A percentile compares a stretch with the other conserved stretches of the same genome.
These are phyloP conservation scores for Diplosoma virens DNA, from an alignment of 23 tunicate species.

Conservation along the genomic window DNA sequence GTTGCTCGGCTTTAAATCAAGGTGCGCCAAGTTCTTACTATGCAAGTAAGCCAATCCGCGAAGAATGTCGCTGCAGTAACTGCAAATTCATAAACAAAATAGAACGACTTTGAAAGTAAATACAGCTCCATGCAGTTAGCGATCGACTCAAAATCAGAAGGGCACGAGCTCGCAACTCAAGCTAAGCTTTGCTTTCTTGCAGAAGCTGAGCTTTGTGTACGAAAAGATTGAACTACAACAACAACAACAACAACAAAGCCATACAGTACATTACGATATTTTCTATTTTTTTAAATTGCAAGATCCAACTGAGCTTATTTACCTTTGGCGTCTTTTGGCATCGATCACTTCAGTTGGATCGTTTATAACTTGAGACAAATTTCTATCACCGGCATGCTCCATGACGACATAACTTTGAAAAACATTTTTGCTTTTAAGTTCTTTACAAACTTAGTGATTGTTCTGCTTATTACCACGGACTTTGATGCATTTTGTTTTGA, in stretches of 20 bases:
- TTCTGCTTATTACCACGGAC: background rate
- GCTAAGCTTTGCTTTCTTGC: no score
- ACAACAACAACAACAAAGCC: no score
- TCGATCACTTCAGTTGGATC: conserved; percentile 25
- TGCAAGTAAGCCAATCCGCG: conserved; percentile 61
- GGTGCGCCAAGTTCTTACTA: conserved; percentile 46
- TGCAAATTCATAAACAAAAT: no score
- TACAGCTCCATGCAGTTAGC: no score
- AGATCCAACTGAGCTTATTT: no score
- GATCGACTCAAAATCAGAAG: no score
- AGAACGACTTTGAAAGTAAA: no score
- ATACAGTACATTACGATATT: no score
- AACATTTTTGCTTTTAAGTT: background rate
- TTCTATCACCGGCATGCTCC: conserved; percentile 77
- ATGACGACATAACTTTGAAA: conserved; percentile 64
- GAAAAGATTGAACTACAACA: no score
- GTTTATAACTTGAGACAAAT: conserved; percentile 62
- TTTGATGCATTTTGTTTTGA: conserved; percentile 4
- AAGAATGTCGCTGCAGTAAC: conserved; percentile 51
- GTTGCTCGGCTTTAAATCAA: conserved; percentile 89
- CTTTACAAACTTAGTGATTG: background rate
- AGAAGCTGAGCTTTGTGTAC: no score
- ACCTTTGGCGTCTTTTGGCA: conserved; percentile 24
- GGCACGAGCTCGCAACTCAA: no score
- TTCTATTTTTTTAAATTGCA: no score